These are phyloP conservation scores for Ashinkailepas kermadecensis DNA, from an alignment of 2,888 invertebrate species.

Conservation along the genomic window DNA sequence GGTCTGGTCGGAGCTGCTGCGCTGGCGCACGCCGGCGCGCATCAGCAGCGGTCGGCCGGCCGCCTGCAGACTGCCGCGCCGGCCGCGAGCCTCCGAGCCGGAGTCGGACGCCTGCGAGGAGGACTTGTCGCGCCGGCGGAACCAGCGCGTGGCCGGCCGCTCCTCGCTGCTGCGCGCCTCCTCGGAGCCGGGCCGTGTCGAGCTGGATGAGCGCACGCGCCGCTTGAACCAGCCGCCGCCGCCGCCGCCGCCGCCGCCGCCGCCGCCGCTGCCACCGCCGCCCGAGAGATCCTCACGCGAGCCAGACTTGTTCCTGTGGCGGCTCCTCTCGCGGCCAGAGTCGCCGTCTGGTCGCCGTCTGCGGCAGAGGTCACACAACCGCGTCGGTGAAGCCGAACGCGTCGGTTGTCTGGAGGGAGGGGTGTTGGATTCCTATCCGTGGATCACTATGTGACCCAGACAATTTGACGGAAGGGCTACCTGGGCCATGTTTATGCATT, in stretches of 20 bases:
- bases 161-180: constrained; percentile 39
- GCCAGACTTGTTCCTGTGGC: constrained; percentile 6
- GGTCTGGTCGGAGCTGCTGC: constrained; percentile 29
- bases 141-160: constrained; percentile 40
- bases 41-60: constrained; percentile 7
- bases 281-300: neutral
- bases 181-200: constrained; percentile 28
- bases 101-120: constrained; percentile 39
- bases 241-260: constrained; percentile 24
- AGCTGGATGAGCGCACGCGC: constrained; percentile 32
- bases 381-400: too few species aligned
- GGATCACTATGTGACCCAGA: too few species aligned
- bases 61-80: constrained; percentile 21
- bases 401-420: too few species aligned
- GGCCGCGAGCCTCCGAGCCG: constrained; percentile 9
- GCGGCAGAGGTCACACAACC: neutral
- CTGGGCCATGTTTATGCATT: too few species aligned
- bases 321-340: constrained; percentile 24
- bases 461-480: too few species aligned
- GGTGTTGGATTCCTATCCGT: too few species aligned
- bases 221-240: constrained; percentile 34
- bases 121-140: constrained; percentile 50
- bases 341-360: constrained; percentile 25
- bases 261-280: constrained; percentile 26
- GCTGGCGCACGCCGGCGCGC: constrained; percentile 16